phyloP scores from a whole-genome alignment of 1,140 invertebrate genomes.

The Drosophila lacteicornis region DNA sequence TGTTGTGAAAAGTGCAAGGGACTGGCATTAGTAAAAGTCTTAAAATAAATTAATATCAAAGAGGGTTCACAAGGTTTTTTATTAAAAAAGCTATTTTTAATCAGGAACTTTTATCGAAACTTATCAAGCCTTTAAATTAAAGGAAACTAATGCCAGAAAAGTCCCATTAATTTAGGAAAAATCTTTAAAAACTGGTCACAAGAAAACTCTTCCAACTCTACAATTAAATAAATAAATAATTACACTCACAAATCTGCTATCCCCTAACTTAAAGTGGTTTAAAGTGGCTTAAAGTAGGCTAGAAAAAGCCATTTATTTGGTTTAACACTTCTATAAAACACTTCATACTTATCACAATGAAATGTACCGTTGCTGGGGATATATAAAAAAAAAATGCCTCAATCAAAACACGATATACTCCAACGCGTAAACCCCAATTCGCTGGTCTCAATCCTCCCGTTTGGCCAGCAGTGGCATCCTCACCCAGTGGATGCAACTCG shows the following conservation, averaged over 20 bases:
- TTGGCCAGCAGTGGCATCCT: slow-evolving; percentile 20
- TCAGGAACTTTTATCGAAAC: too few relatives aligned
- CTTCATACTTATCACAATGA: slow-evolving; percentile 1
- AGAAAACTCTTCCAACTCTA: not conserved
- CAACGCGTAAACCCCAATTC: slow-evolving; percentile 52
- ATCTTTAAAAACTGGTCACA: not conserved
- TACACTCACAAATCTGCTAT: not conserved
- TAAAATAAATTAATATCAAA: too few relatives aligned
- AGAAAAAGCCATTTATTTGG: slow-evolving; percentile 2
- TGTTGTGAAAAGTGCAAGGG: not conserved
- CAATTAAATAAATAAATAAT: not conserved
- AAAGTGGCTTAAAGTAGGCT: not conserved
- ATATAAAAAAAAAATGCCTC: not conserved
- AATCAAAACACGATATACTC: slow-evolving; percentile 42
- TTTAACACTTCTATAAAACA: slow-evolving; percentile 1
- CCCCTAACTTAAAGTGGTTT: not conserved
- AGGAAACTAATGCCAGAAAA: too few relatives aligned
- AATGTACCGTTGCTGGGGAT: slow-evolving; percentile 7
- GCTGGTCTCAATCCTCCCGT: slow-evolving; percentile 28
- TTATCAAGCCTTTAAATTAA: too few relatives aligned
- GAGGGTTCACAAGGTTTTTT: too few relatives aligned
- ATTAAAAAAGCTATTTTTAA: too few relatives aligned
- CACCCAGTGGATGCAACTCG: slow-evolving; percentile 21
- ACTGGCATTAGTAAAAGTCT: not conserved
- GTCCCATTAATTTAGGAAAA: not conserved